Evolutionary conservation across 2,113 vertebrate genomes (phyloP), one percentile per base, ranked within the genome.

Genomic region (Lathamus discolor): DNA sequence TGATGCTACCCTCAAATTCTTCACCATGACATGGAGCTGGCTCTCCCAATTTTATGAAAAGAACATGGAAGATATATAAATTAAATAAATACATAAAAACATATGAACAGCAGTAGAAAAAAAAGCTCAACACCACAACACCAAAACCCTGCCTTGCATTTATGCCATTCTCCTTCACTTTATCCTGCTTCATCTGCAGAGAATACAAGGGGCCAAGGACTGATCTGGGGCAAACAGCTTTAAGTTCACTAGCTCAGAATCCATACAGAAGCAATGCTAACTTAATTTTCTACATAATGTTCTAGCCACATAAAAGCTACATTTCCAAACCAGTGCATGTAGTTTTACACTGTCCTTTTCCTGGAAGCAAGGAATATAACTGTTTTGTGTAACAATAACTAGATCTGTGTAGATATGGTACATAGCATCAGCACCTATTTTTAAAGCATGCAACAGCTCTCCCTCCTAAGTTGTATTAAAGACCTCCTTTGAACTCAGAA

Each of bases 401-500:
- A 54, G 31, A n/a, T 20, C 37, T 85, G 18, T 74, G 28, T 49
- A 29, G 69, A 79, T 6, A 79, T 6, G 7, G 9, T 27, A n/a
- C 13, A 13, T 28, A 35, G 24, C n/a, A 49, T 44, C 67, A 80
- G 24, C 31, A 88, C 82, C 79, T 88, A 74, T 62, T 66, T 91
- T 77, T 55, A 73, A 83, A 78, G 19, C 48, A 16, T 33, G 6
- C 2, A 82, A 16, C 29, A 39, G 67, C 54, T 93, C 85, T 91
- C 25, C 2, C 2, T 92, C 46, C 68, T 33, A 44, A 86, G 51
- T 44, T 94, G n/a, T 67, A 46, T 77, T 83, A 82, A 92, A 88
- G 18, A 82, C 11, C 35, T 78, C 27, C 44, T 91, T 82, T 89
- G 77, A 90, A 93, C 85, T 91, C 48, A 85, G 91, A 94, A 73